Conservation (phyloP, 2,113 vertebrate species). For the Diadophis punctatus region DNA sequence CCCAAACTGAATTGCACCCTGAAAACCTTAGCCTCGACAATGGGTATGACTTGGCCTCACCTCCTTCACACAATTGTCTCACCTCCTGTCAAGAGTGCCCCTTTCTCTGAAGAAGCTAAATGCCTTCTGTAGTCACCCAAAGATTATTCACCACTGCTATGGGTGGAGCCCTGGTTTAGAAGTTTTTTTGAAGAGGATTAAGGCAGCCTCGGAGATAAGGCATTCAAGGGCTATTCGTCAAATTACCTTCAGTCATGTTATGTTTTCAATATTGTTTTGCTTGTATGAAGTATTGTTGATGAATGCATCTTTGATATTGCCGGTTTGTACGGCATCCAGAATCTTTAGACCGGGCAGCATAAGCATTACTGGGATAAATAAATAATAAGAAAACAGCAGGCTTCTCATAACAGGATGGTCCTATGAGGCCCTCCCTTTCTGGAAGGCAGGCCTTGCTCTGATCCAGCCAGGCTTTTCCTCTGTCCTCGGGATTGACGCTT, state of each 20-base stretch:
- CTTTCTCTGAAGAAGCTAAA: neutral
- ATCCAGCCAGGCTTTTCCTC: neutral
- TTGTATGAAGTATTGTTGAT: neutral
- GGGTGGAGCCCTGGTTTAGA: neutral
- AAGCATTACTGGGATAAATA: neutral
- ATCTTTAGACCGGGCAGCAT: neutral
- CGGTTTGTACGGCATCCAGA: neutral
- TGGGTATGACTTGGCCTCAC: neutral
- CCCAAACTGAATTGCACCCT: neutral
- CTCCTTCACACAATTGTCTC: neutral
- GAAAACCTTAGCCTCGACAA: neutral
- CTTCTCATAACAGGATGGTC: neutral
- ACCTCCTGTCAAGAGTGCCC: neutral
- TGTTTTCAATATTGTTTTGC: neutral
- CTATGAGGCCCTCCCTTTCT: neutral
- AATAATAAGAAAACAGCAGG: neutral
- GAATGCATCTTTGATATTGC: neutral
- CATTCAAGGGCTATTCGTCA: neutral
- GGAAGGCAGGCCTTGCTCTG: neutral
- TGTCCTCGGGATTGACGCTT: neutral
- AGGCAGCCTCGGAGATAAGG: neutral
- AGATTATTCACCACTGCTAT: neutral
- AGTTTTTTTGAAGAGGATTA: neutral
- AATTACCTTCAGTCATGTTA: neutral
- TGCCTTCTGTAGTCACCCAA: neutral